phyloP scores from a whole-genome alignment of 2,888 invertebrate species.

The Steinernema scapterisci region DNA sequence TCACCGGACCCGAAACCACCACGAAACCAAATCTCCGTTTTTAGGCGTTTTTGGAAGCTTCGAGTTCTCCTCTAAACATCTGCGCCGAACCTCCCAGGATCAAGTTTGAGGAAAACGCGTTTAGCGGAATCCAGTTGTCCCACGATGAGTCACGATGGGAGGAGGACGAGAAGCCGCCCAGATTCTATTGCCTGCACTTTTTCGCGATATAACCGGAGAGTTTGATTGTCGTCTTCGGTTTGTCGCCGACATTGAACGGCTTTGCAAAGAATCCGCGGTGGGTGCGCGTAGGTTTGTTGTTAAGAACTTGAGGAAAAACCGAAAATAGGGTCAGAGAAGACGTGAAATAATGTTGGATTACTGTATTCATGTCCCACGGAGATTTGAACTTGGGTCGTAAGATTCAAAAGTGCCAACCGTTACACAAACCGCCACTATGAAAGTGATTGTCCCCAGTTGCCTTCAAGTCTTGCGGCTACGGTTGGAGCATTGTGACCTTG shows the following conservation, averaged over 20 bases:
- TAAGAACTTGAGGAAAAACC: no score
- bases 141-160: slow-evolving; percentile 22
- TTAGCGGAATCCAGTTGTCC: slow-evolving; percentile 2
- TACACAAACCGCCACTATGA: slow-evolving; percentile 39
- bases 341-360: background rate
- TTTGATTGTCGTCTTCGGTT: no score
- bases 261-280: background rate
- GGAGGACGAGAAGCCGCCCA: background rate
- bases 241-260: no score
- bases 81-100: background rate
- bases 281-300: background rate
- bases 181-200: background rate
- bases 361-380: slow-evolving; percentile 19
- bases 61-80: background rate
- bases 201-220: background rate
- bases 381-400: slow-evolving; percentile 41
- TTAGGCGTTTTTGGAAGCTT: background rate
- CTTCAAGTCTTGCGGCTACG: no score
- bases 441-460: no score
- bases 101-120: slow-evolving; percentile 9
- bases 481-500: no score
- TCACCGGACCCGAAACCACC: background rate
- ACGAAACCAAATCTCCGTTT: background rate
- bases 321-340: no score
- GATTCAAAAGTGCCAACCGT: slow-evolving; percentile 52